Evolutionary conservation across 2,888 invertebrate species (phyloP), one percentile per base, ranked within the genome.

Genomic region (Diogma glabrata): DNA sequence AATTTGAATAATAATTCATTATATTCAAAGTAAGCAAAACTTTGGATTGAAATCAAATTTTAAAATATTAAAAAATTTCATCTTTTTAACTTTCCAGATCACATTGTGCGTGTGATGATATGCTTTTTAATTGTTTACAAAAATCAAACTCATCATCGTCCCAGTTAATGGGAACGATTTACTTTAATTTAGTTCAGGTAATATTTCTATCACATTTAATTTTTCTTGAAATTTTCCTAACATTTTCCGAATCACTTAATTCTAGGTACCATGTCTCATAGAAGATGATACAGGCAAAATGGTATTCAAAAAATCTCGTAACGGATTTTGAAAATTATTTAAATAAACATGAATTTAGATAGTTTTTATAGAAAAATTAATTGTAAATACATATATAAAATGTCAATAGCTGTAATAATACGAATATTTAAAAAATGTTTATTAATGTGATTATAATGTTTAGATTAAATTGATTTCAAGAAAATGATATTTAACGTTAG

Each of bases 81-180:
- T 16, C 36, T 4, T 36, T 36, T 36, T 3, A 36, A 3, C 8
- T 8, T 36, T 36, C 14, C 60, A 81, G 80, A 67, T 90, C 90
- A 1, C 91, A 92, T 67, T 93, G 93, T 68, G 74, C 75, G 49
- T 94, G 93, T 69, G 93, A 93, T 67, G 82, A 85, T 59, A 78
- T 79, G 71, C 78, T 94, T 49, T 86, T 81, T 66, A 75, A 81
- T 19, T 94, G 93, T 67, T 75, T 94, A 54, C 88, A 88, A 66
- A 69, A 74, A 50, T 79, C 82, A 24, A 78, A 80, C 59, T 81
- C 82, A 22, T 81, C 85, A 38, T 81, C 84, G 7, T 82, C 87
- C 1, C 76, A 78, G 53, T 67, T 71, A 4, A 83, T 91, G 81
- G 90, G 89, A 38, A 84, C 84, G 61, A 82, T 90, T 55, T 90